Base-by-base conservation (phyloP, 2,888 invertebrate genomes). In the Ferdinandea cuprea region DNA sequence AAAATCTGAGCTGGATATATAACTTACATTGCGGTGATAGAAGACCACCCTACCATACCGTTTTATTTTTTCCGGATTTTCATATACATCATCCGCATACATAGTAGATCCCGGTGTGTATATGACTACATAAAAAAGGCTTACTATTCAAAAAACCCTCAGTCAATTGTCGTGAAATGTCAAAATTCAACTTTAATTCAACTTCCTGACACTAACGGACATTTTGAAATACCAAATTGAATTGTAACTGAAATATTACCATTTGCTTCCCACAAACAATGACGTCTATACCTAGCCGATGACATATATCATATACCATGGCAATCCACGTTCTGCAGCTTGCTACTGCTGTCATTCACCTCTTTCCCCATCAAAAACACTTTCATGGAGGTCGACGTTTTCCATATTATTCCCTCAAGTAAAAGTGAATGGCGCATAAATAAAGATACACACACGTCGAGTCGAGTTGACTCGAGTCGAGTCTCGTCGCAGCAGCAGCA, bases 361-460 rank as follows among this genome's bases (percentile, higher is more conserved):
- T 68, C 59, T 58, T 76, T 63, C 48, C 59, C 59, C 28, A 17
- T 52, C 32, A 21, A 50, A 68, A 30, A 35, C 59, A 21, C 59
- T 37, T 59, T 37, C 66, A 76, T 42, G 74, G 74, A 76, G 74
- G 77, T 77, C 69, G 61, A 42, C 37, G 56, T 56, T 69, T 50
- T 54, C n/a, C 2, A 13, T 52, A 59, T 59, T 59, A 73, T 69
- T 46, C 30, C 52, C 65, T 59, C 35, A 25, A 25, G 28, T 58
- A 66, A 71, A 78, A 78, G 72, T 78, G 78, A 71, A 78, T 78
- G 77, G 77, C 40, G 59, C 52, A 68, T 54, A 76, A 61, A 52
- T 52, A 69, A 37, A 37, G 13, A 13, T 25, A 25, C 25, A 25
- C 5, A 25, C 25, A 5, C 2, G 25, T 25, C 25, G 2, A 25